Base-by-base conservation (phyloP, 2,113 vertebrate genomes). In the Colius striatus region DNA sequence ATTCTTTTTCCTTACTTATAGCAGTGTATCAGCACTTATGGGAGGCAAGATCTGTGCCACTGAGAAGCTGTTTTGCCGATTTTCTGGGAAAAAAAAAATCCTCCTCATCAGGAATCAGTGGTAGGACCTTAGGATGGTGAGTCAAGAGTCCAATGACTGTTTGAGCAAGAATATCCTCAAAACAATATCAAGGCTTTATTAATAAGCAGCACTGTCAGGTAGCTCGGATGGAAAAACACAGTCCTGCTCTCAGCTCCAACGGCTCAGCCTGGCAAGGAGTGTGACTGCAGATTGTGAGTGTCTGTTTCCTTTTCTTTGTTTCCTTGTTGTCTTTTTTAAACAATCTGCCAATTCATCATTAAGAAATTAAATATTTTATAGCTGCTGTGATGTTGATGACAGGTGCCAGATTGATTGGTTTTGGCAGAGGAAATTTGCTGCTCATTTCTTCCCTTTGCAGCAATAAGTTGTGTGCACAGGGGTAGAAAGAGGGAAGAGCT, bases 341-440 rank as follows among this genome's bases (percentile, higher is more conserved):
- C 96, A 94, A 97, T 94, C 94, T 97, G 96, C 97, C 96, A 98
- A 96, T 95, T 97, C 96, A 97, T 97, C 95, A 97, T 94, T 94
- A 97, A 97, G 95, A 95, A 97, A 98, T 97, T 97, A 97, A 98
- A 98, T 98, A 98, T 97, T 98, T 98, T 96, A 96, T 97, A 96
- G 95, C 94, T 97, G 96, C 93, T 97, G 95, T 97, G 96, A 97
- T 97, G 96, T 88, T 97, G 87, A 91, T 97, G 97, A 97, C 97
- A 97, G 96, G 95, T 97, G 95, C 97, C 97, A 97, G 98, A 97
- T 95, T 98, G 98, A 98, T 84, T 92, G 48, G 74, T 81, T 97
- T 96, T 97, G 97, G 97, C 97, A 98, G 95, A 97, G 96, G 96
- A 94, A 94, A 77, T 85, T 93, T 84, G 84, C 96, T 89, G 94